Conservation (phyloP, 2,888 invertebrate species). For the Phyto melanocephala region DNA sequence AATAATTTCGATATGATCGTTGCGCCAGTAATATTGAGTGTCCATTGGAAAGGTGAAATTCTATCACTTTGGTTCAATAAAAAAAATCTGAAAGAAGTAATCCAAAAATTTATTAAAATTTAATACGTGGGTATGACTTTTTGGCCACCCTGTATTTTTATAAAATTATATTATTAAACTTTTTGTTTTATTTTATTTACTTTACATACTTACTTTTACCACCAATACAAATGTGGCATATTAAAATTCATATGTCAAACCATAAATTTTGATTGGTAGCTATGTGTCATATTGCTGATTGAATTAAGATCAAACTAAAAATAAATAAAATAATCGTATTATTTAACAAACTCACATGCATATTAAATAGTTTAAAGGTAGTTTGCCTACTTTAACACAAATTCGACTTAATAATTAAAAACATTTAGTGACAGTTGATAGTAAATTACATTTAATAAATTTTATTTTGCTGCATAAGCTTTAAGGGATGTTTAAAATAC, state of each 20-base stretch:
- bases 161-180: conserved; percentile 33
- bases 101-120: too few relatives aligned
- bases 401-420: not conserved
- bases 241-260: conserved; percentile 59
- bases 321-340: not conserved
- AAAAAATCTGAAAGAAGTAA: too few relatives aligned
- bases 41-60: too few relatives aligned
- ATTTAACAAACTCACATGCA: not conserved
- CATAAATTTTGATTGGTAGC: conserved; percentile 51
- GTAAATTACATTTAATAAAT: not conserved
- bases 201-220: not conserved
- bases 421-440: not conserved
- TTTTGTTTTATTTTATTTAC: conserved; percentile 36
- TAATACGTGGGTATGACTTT: too few relatives aligned
- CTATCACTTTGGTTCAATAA: too few relatives aligned
- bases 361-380: conserved; percentile 21
- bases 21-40: too few relatives aligned
- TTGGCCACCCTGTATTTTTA: too few relatives aligned
- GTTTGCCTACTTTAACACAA: not conserved
- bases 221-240: conserved; percentile 46
- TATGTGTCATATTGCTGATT: conserved; percentile 36
- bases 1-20: too few relatives aligned
- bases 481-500: not conserved
- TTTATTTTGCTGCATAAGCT: not conserved
- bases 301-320: conserved; percentile 50